Conservation (phyloP, 2,797 vertebrate species). For the Perodicticus potto region DNA sequence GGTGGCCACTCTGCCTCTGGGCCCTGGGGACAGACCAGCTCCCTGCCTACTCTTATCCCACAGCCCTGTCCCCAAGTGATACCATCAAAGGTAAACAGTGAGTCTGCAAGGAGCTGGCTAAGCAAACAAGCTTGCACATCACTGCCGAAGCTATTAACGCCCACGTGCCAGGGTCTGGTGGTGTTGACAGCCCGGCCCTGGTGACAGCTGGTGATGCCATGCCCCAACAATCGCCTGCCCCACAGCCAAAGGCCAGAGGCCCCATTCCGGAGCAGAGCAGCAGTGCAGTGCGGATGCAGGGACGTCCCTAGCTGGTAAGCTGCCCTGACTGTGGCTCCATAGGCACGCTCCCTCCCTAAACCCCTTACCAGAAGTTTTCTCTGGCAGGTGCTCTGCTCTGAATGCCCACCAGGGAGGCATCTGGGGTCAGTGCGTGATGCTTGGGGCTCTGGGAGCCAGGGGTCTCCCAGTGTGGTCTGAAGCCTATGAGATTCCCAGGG, state of each 20-base stretch:
- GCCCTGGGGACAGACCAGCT: not conserved
- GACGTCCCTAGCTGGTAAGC: not conserved
- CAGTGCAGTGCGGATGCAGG: not conserved
- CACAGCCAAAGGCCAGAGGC: constrained; percentile 17
- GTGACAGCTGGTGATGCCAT: not conserved
- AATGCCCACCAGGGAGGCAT: not conserved
- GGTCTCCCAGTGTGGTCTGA: not conserved
- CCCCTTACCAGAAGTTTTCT: not conserved
- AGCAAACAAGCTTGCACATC: not conserved
- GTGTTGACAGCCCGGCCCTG: not conserved
- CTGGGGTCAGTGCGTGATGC: not conserved
- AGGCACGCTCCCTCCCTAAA: not conserved
- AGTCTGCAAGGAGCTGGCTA: not conserved
- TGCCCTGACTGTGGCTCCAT: not conserved
- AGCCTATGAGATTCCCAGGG: not conserved
- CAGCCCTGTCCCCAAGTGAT: not conserved
- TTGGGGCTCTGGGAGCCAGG: not conserved
- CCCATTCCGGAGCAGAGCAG: not conserved
- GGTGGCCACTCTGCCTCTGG: not conserved
- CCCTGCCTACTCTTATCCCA: not conserved
- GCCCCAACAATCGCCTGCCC: not conserved
- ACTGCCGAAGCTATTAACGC: constrained; percentile 28
- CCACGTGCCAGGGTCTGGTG: not conserved
- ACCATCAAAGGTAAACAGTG: constrained; percentile 52
- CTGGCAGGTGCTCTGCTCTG: not conserved